Base-by-base conservation (phyloP, 2,113 vertebrate genomes). In the Larimichthys polyactis region DNA sequence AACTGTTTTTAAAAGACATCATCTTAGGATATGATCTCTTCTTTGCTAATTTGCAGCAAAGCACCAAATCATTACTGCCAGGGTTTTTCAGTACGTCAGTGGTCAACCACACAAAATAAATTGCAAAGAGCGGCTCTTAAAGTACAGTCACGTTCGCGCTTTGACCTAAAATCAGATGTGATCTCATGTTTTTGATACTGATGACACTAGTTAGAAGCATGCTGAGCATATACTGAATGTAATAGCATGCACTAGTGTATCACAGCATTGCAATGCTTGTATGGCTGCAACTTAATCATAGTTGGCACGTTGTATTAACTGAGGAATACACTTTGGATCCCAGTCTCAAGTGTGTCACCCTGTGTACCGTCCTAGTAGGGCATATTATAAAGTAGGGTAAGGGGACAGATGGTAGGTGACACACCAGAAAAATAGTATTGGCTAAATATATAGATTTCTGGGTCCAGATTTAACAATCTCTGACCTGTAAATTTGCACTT, bases 381-480 rank as follows among this genome's bases (percentile, higher is more conserved):
- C 36, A 1, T 51, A 5, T 63, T 54, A 17, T 15, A 36, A n/a
- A 52, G 46, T 40, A 46, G 24, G 24, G 11, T 20, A 36, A 27
- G 32, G 20, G 60, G 48, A 52, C 40, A 32, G 58, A 32, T n/a
- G 16, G 66, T 15, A n/a, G 22, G 22, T 71, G 36, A 40, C 12
- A 51, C 36, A 48, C 14, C 8, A 22, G 8, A 52, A 59, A 67
- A 55, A 24, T 4, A 15, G 12, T 24, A 4, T 48, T 82, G 64
- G 48, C 54, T 48, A 59, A 82, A 75, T 22, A 69, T 59, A 9
- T 5, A 52, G 40, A 77, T 58, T 17, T 49, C 12, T 29, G 10
- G 19, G 8, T 66, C 36, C 67, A 14, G 44, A n/a, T 27, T 4
- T 4, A 14, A 69, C 44, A 24, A 36, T 29, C 29, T 73, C 52